Conservation (phyloP, 2,113 vertebrate species). For the Canis aureus region DNA sequence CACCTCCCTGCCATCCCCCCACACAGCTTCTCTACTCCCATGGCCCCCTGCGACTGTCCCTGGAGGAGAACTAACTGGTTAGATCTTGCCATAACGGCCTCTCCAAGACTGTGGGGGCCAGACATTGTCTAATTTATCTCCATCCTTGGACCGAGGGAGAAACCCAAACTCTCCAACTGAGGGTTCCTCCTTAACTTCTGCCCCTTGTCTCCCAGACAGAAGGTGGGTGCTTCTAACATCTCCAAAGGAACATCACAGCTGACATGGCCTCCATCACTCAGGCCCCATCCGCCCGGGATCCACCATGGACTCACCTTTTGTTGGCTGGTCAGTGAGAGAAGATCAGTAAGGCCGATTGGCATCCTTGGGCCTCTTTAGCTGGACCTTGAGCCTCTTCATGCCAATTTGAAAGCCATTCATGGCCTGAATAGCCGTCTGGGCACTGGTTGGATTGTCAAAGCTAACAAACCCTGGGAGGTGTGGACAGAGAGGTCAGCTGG, state of each 20-base stretch:
- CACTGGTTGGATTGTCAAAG: slow-evolving; percentile 99
- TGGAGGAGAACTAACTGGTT: neutral
- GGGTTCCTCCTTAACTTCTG: neutral
- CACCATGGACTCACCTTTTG: slow-evolving; percentile 88
- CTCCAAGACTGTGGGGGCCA: neutral
- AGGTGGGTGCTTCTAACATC: neutral
- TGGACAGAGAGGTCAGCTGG: slow-evolving; percentile 6
- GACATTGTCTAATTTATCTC: neutral
- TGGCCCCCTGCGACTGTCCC: neutral
- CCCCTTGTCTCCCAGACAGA: slow-evolving; percentile 17
- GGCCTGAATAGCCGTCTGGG: slow-evolving; percentile 99
- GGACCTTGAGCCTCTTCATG: slow-evolving; percentile 99
- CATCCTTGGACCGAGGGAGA: slow-evolving; percentile 81
- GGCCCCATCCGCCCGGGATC: neutral
- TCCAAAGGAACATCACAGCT: neutral
- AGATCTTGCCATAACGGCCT: neutral
- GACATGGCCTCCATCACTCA: neutral
- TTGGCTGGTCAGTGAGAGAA: slow-evolving; percentile 84
- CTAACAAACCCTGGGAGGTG: slow-evolving; percentile 95
- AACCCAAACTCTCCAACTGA: slow-evolving; percentile 70
- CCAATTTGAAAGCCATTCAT: slow-evolving; percentile 99
- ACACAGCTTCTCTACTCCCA: neutral
- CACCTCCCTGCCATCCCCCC: neutral
- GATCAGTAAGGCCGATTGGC: slow-evolving; percentile 99
- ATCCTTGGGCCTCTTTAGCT: slow-evolving; percentile 98